Evolutionary conservation across 2,113 vertebrate species (phyloP).

Genomic region (Sarotherodon lohbergeri): DNA sequence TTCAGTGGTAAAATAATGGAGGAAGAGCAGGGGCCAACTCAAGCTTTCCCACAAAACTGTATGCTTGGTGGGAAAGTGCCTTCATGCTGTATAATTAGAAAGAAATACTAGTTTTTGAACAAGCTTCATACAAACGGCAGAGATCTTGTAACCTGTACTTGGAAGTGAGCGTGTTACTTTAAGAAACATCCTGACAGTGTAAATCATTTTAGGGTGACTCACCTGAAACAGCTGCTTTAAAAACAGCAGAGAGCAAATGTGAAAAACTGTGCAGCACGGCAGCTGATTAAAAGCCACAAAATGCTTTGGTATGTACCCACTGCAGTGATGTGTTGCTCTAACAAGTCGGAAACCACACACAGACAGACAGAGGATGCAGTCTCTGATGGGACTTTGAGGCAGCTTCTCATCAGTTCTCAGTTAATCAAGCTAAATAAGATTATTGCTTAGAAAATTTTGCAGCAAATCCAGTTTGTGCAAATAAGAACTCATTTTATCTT

Average conservation of each 20-base stretch:
- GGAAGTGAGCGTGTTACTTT: not conserved
- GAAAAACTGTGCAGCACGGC: not conserved
- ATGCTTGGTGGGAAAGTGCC: constrained; percentile 30
- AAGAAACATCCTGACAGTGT: not conserved
- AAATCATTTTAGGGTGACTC: not conserved
- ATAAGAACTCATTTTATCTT: not conserved
- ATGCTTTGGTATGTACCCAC: not conserved
- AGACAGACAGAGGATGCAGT: not conserved
- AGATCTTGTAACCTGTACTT: constrained; percentile 10
- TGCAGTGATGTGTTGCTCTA: not conserved
- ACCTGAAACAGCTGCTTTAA: not conserved
- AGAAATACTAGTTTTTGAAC: constrained; percentile 24
- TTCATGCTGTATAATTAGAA: constrained; percentile 37
- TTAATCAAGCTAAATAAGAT: not conserved
- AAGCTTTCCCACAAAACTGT: constrained; percentile 6
- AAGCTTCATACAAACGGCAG: constrained; percentile 41
- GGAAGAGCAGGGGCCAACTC: not conserved
- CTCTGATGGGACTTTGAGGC: not conserved
- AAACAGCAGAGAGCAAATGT: not conserved
- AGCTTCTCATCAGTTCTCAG: not conserved
- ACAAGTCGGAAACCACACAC: not conserved
- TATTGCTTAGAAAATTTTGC: not conserved
- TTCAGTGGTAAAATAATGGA: not conserved
- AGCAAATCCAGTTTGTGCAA: not conserved
- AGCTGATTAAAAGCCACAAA: not conserved